A percentile compares a stretch with the other conserved stretches of the same genome.
These are phyloP conservation scores for Synanceia verrucosa DNA, from an alignment of 2,797 vertebrate species.

Conservation along the genomic window DNA sequence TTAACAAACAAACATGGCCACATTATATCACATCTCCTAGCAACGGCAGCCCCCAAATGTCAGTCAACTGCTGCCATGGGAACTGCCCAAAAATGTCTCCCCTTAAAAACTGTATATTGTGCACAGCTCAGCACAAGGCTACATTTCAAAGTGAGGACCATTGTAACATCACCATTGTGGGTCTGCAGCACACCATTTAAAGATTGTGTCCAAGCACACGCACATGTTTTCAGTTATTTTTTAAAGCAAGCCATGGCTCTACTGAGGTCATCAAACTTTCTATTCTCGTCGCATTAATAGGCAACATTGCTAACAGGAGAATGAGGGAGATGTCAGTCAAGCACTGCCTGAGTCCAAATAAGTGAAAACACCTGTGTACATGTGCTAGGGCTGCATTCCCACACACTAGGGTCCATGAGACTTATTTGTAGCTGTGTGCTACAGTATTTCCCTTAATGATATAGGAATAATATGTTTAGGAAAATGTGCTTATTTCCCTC, in stretches of 20 bases:
- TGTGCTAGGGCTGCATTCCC: background rate
- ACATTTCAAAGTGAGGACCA: background rate
- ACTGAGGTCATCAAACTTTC: background rate
- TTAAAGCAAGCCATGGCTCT: background rate
- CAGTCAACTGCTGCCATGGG: background rate
- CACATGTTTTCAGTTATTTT: background rate
- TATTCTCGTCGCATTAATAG: background rate
- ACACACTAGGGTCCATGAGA: background rate
- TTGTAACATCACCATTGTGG: background rate
- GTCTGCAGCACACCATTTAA: background rate
- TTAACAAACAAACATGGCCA: too few species aligned
- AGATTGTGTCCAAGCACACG: background rate
- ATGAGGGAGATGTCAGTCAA: background rate
- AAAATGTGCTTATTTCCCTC: background rate
- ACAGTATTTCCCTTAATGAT: background rate
- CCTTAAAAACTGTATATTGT: background rate
- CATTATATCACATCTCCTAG: background rate
- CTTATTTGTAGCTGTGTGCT: background rate
- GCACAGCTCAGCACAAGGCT: background rate
- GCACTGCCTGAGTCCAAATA: background rate
- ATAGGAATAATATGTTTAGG: background rate
- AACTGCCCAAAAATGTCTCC: background rate
- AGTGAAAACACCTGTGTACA: background rate
- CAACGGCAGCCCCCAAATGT: background rate
- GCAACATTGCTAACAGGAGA: background rate